phyloP scores from a whole-genome alignment of 2,888 invertebrate species.

The Polydrusus cervinus region DNA sequence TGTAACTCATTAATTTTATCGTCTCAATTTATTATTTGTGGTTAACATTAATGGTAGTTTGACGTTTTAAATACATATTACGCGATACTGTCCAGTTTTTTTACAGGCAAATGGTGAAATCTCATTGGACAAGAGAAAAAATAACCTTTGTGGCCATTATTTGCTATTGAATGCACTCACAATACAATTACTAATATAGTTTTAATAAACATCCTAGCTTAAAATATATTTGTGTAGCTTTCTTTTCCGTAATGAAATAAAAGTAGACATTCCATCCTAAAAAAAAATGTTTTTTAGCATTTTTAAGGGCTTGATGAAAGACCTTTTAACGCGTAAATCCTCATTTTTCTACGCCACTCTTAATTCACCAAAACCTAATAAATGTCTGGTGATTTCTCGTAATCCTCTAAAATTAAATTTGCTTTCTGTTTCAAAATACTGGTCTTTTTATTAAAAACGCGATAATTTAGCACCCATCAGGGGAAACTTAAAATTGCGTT shows the following conservation, averaged over 20 bases:
- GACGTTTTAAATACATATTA: too few relatives aligned
- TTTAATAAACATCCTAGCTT: not conserved
- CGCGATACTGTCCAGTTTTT: too few relatives aligned
- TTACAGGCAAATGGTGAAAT: too few relatives aligned
- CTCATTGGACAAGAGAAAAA: too few relatives aligned
- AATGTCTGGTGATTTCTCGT: conserved; percentile 31
- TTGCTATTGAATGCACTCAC: too few relatives aligned
- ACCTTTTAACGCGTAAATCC: not conserved
- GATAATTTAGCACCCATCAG: not conserved
- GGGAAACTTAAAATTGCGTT: not conserved
- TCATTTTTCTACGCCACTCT: not conserved
- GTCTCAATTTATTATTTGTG: too few relatives aligned
- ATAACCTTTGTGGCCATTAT: too few relatives aligned
- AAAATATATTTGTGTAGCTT: not conserved
- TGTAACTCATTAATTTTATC: too few relatives aligned
- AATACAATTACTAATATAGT: too few relatives aligned
- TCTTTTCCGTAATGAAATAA: too few relatives aligned
- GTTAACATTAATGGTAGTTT: too few relatives aligned
- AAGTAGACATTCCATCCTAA: not conserved
- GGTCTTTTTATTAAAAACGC: not conserved
- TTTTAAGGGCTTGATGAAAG: not conserved
- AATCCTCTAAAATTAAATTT: not conserved
- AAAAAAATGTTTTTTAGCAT: not conserved
- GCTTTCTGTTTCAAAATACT: not conserved
- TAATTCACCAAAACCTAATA: conserved; percentile 31